Base-by-base conservation (phyloP, 2,113 vertebrate species). In the Pelecanoides urinatrix region DNA sequence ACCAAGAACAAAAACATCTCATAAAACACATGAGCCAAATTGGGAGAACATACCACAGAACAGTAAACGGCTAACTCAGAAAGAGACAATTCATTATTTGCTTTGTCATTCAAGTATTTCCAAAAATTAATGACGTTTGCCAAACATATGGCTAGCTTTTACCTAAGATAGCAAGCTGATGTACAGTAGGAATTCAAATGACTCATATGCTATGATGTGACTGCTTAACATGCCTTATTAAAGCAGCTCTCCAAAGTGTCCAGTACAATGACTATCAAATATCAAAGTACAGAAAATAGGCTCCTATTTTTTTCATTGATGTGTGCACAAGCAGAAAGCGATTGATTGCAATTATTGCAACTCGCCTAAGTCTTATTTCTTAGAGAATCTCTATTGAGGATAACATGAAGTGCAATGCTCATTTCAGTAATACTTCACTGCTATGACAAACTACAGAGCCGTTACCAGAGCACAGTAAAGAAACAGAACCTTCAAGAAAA, bases 261-360 rank as follows among this genome's bases (percentile, higher is more conserved):
- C 88, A 49, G 78, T 40, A 55, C 59, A 67, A 80, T 40, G 72
- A 67, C 71, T 96, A 95, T 94, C 94, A 94, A 92, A 95, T 96
- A 93, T 92, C 92, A 94, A 96, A 95, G 89, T 58, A 68, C 1
- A 85, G 49, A 88, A 96, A 90, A 95, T 25, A 68, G 2, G n/a
- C 13, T 45, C 29, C 50, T 71, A 14, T 76, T 80, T 65, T 68
- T 62, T 75, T 47, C 67, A 40, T 29, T 73, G 55, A 50, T 56
- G 30, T 1, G 4, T 49, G 27, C n/a, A 85, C 36, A 94, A 94
- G 53, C 50, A 91, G 66, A 89, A 72, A 66, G 36, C 18, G 84
- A 77, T 70, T 68, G 45, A 52, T 70, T 44, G 16, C 10, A 88
- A 78, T 77, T 93, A 38, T 15, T 34, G 21, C 52, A 90, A 52